Evolutionary conservation across 2,113 vertebrate genomes (phyloP), one percentile per base, ranked within the genome.

Genomic region (Seriola dumerili): DNA sequence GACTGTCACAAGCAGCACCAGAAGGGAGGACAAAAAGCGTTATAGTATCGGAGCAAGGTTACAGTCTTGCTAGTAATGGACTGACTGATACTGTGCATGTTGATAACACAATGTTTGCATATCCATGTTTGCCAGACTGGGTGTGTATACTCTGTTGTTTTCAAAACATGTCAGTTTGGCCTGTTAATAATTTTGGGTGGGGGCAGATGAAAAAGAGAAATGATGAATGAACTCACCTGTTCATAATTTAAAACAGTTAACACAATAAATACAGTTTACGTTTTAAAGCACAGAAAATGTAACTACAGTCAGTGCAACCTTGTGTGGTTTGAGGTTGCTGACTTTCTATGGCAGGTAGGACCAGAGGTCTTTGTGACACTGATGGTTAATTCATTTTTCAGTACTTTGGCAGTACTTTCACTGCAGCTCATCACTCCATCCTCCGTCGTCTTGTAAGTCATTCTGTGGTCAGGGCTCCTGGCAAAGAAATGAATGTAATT

Each of bases 401-500:
- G 80, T 61, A 72, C 83, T 89, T 93, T 85, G 89, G 85, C 91
- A 81, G 83, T 58, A 75, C 76, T 88, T 89, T 87, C 78, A 44
- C 71, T 8, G 8, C 66, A 78, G 81, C 86, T 85, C 88, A 85
- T 82, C 72, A 61, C 78, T 88, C 77, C 77, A 48, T 85, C 88
- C 87, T 86, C 69, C 85, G 13, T 85, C 74, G 80, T 87, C 89
- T 93, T 92, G 89, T 93, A 93, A 91, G 86, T 92, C 89, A 88
- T 89, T 92, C 85, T 76, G 88, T n/a, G 93, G 93, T 93, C 93
- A 91, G 23, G 72, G 88, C 88, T 66, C 84, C 80, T 90, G 87
- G 87, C 68, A 59, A 77, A 84, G 80, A 84, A 91, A 92, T 94
- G 80, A 86, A 93, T 92, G 89, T 91, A 86, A 93, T 92, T 92